Base-by-base conservation (phyloP, 2,113 vertebrate species). In the cattle (Bos taurus) region DNA sequence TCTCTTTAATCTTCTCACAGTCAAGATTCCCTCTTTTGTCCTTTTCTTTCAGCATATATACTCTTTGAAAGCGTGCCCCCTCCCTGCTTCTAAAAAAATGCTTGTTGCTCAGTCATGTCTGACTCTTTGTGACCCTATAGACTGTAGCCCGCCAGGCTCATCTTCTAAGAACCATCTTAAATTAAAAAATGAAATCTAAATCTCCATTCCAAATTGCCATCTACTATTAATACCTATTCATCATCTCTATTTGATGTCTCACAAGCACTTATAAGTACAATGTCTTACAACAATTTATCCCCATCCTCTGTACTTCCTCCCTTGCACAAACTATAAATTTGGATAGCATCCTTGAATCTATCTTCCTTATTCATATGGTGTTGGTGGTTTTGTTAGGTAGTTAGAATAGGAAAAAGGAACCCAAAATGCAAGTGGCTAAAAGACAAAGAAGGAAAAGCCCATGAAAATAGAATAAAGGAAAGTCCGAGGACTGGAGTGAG, bases 401-500 rank as follows among this genome's bases (percentile, higher is more conserved):
- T 71, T 71, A 23, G 19, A 71, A 71, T 23, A 71, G 9, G 19
- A 23, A 36, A 71, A 40, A 71, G n/a, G n/a, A 36, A 71, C n/a
- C 19, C n/a, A 36, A 40, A 71, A 71, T 71, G 19, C 19, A 19
- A 36, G 9, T 71, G 19, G n/a, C 64, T 36, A 36, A 71, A 71
- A 23, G 4, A 71, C 19, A 71, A 71, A 36, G 64, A 6, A 36
- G n/a, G n/a, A 71, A 71, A 71, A 71, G 19, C n/a, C 33, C 19
- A 1, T 71, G n/a, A 36, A 36, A 36, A 36, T 36, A 36, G 17
- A 71, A n/a, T 33, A 67, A n/a, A 67, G 62, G 16, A 67, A n/a
- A 71, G 17, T 71, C n/a, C 0, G 7, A 64, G 62, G 30, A 64
- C 15, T 0, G 0, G 62, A 21, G n/a, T 71, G 17, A 71, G n/a